Evolutionary conservation across 1,140 invertebrate genomes (phyloP).

Genomic region (Dreissena polymorpha): DNA sequence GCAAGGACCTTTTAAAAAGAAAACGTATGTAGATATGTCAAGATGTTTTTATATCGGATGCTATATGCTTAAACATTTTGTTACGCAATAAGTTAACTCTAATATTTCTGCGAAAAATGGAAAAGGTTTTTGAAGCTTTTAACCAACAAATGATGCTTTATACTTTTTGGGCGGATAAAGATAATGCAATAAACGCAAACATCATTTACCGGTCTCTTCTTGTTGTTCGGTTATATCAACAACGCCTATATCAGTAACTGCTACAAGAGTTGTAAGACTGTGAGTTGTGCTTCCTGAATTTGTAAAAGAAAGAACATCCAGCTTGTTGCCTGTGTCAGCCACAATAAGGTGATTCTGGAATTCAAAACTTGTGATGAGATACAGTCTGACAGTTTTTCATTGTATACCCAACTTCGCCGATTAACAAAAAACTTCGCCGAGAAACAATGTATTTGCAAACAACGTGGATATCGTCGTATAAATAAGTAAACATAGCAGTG

Average conservation of each 20-base stretch:
- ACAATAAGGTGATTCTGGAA: conserved; percentile 18
- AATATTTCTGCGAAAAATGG: no score
- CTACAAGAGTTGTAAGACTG: not conserved
- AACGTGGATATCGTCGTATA: not conserved
- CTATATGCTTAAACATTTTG: not conserved
- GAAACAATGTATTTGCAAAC: not conserved
- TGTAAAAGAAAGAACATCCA: not conserved
- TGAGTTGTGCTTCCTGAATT: not conserved
- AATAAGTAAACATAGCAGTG: not conserved
- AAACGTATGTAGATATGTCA: not conserved
- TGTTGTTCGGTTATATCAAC: conserved; percentile 13
- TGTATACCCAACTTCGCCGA: not conserved
- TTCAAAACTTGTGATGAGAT: not conserved
- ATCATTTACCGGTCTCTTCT: not conserved
- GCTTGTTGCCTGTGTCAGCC: not conserved
- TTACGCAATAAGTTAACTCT: not conserved
- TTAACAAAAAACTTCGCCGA: no score
- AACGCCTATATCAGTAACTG: not conserved
- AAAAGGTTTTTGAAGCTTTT: not conserved
- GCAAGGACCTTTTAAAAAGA: conserved; percentile 12
- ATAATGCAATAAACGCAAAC: not conserved
- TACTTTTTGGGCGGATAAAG: not conserved
- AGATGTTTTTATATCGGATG: no score
- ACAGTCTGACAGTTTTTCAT: no score
- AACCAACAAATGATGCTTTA: not conserved